A percentile compares a stretch with the other conserved stretches of the same genome.
Evolutionary conservation across 2,113 vertebrate genomes (phyloP).

Genomic region (Laticauda laticaudata): DNA sequence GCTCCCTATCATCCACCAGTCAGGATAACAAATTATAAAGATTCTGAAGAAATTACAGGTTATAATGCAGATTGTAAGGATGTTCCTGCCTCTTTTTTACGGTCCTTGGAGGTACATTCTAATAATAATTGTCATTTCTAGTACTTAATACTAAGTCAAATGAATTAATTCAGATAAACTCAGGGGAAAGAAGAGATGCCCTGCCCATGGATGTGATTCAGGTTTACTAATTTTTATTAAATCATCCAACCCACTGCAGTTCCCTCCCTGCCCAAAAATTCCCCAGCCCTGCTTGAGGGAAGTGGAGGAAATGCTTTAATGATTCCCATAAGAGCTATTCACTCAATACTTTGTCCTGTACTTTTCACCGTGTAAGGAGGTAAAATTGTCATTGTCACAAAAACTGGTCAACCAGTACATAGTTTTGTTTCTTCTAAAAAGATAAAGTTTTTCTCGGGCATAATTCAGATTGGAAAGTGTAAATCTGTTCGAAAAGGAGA

Average conservation of each 20-base stretch:
- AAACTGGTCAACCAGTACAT: neutral
- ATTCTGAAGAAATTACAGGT: neutral
- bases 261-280: neutral
- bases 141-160: neutral
- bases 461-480: neutral
- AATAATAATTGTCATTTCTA: neutral
- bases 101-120: neutral
- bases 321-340: neutral
- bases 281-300: neutral
- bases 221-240: neutral
- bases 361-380: neutral
- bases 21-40: neutral
- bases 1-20: neutral
- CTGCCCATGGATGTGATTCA: neutral
- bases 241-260: neutral
- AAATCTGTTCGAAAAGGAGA: neutral
- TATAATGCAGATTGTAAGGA: neutral
- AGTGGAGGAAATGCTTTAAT: neutral
- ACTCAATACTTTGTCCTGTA: neutral
- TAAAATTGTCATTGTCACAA: neutral
- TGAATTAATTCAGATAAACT: neutral
- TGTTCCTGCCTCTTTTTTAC: neutral
- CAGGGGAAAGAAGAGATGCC: neutral
- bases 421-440: neutral
- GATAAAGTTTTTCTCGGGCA: neutral